Percentiles rank a stretch among this genome's conserved stretches.
Evolutionary conservation across 2,888 invertebrate genomes (phyloP).

Genomic region (Campaea margaritaria): DNA sequence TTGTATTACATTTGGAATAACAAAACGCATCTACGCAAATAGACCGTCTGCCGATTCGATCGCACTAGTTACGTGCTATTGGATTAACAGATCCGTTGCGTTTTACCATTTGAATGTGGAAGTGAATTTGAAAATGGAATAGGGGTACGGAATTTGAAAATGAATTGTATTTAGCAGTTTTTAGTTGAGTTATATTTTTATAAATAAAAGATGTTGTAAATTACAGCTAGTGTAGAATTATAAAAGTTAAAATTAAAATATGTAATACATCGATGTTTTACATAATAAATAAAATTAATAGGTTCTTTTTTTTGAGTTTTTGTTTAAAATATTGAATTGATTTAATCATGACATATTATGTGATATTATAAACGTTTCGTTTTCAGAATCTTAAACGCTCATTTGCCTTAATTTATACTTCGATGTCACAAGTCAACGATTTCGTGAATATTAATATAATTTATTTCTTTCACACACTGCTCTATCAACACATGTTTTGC

Average conservation of each 20-base stretch:
- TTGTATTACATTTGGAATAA: conserved; percentile 65
- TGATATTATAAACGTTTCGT: neutral
- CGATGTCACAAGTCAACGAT: conserved; percentile 30
- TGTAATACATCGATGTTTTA: too few relatives aligned
- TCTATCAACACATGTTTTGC: conserved; percentile 3
- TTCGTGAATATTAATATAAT: conserved; percentile 37
- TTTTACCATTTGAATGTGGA: conserved; percentile 14
- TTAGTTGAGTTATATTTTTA: too few relatives aligned
- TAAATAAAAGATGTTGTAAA: too few relatives aligned
- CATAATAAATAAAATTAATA: too few relatives aligned
- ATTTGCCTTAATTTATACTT: conserved; percentile 17
- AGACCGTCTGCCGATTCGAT: conserved; percentile 58
- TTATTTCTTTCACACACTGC: conserved; percentile 28
- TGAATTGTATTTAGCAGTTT: too few relatives aligned
- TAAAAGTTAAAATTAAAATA: too few relatives aligned
- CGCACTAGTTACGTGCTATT: conserved; percentile 30
- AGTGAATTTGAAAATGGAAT: conserved; percentile 13
- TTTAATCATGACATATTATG: too few relatives aligned
- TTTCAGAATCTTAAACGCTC: conserved; percentile 18
- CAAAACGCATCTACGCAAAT: conserved; percentile 67
- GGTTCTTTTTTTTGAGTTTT: too few relatives aligned
- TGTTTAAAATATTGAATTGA: neutral
- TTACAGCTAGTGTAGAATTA: too few relatives aligned
- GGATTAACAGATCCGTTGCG: conserved; percentile 24
- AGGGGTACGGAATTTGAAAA: neutral